phyloP scores from a whole-genome alignment of 2,113 vertebrate species.

The Boulengeromyrus knoepffleri region DNA sequence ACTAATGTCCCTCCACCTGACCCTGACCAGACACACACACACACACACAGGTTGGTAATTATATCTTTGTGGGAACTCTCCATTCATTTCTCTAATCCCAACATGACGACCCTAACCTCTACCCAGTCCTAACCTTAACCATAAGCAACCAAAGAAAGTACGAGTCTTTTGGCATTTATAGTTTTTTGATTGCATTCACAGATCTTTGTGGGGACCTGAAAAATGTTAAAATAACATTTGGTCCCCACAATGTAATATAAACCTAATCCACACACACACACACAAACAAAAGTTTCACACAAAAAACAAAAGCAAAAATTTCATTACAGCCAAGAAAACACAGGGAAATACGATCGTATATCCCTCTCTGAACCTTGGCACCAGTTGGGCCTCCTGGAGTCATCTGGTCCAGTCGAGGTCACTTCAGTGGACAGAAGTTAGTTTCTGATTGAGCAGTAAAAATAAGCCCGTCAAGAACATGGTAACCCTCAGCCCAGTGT shows the following conservation, averaged over 20 bases:
- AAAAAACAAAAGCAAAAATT: not conserved
- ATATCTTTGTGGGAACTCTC: too few species aligned
- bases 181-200: too few species aligned
- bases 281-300: not conserved
- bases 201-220: too few species aligned
- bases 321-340: not conserved
- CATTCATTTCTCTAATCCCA: too few species aligned
- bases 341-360: not conserved
- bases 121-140: too few species aligned
- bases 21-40: not conserved
- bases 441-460: not conserved
- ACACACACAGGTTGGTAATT: not conserved
- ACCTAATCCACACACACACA: not conserved
- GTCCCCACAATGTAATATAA: too few species aligned
- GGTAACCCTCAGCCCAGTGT: not conserved
- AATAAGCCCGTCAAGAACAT: not conserved
- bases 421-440: not conserved
- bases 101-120: too few species aligned
- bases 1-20: not conserved
- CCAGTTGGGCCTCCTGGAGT: not conserved
- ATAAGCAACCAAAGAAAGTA: too few species aligned
- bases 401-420: not conserved
- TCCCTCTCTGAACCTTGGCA: not conserved
- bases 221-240: too few species aligned
- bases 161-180: too few species aligned